A percentile compares a stretch with the other conserved stretches of the same genome.
These are phyloP conservation scores for Pseudorectes ferrugineus DNA, from an alignment of 2,113 vertebrate genomes.

Conservation along the genomic window DNA sequence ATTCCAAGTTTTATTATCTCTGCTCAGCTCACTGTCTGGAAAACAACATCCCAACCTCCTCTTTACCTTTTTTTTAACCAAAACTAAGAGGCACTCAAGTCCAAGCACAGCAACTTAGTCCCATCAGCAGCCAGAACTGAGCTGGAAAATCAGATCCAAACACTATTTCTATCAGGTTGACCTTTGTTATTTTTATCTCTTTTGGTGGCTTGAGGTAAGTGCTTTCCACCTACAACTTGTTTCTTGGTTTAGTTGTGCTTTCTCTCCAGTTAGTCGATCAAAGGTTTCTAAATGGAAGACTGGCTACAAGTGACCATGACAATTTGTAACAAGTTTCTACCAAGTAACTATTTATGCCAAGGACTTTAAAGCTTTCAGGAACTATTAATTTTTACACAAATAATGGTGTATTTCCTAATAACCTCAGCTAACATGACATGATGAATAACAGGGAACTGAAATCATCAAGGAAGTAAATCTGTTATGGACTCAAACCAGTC, in stretches of 20 bases:
- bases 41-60: neutral
- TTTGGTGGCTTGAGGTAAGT: neutral
- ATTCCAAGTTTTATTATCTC: neutral
- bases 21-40: neutral
- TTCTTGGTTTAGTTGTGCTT: neutral
- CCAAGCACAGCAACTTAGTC: neutral
- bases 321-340: neutral
- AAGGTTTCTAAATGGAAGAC: neutral
- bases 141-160: neutral
- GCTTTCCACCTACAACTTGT: neutral
- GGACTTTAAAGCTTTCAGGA: slow-evolving; percentile 4
- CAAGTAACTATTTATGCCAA: neutral
- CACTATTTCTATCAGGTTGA: neutral
- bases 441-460: slow-evolving; percentile 23
- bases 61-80: neutral
- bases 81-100: neutral
- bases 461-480: slow-evolving; percentile 2
- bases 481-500: neutral
- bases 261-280: neutral
- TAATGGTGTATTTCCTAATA: slow-evolving; percentile 1
- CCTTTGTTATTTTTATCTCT: neutral
- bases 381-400: slow-evolving; percentile 22
- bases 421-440: neutral
- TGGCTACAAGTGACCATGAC: neutral
- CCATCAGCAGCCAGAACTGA: neutral